Conservation (phyloP, 2,797 vertebrate species). For the Spinus olivaceus region DNA sequence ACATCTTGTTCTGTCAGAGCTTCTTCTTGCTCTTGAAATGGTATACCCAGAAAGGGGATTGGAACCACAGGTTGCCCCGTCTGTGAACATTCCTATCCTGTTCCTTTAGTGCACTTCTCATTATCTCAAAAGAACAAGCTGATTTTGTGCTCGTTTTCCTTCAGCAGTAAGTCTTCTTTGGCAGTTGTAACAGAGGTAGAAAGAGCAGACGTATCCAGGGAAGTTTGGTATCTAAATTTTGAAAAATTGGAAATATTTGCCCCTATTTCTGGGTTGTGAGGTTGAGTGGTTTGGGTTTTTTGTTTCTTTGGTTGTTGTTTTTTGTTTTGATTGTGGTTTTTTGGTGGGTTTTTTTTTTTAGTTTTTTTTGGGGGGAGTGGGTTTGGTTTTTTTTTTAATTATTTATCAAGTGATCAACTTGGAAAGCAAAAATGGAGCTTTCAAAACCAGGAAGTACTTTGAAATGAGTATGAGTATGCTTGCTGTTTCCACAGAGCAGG, state of each 20-base stretch:
- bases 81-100: background rate
- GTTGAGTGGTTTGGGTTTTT: background rate
- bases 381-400: background rate
- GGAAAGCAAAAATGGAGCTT: background rate
- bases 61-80: background rate
- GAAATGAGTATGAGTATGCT: background rate
- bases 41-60: background rate
- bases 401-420: background rate
- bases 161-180: background rate
- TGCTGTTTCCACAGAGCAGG: background rate
- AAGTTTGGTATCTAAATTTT: background rate
- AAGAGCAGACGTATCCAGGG: background rate
- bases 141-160: background rate
- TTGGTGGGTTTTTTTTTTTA: background rate
- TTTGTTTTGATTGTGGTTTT: background rate
- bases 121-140: background rate
- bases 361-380: too few relatives aligned
- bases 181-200: background rate
- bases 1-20: background rate
- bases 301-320: too few relatives aligned
- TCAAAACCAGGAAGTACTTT: background rate
- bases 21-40: background rate
- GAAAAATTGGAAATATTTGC: background rate
- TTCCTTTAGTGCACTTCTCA: background rate
- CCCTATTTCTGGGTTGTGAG: background rate